Base-by-base conservation (phyloP, 1,140 invertebrate genomes). In the Apolygus lucorum region DNA sequence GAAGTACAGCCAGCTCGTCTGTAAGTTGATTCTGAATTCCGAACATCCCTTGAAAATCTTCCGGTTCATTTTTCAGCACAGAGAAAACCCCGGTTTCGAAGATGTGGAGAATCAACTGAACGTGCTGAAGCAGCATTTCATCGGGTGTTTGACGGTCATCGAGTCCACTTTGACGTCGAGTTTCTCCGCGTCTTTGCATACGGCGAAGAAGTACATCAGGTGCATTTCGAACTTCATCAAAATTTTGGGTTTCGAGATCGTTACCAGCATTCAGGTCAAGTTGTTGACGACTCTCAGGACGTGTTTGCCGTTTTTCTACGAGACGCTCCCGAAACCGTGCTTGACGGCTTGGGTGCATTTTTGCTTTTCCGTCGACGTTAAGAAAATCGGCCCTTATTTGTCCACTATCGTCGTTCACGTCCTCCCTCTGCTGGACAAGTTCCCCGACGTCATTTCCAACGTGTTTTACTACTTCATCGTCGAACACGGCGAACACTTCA, bases 321-420 rank as follows among this genome's bases (percentile, higher is more conserved):
- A 66, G 2, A 21, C n/a, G n/a, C 26, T 29, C 14, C 64, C 64
- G 1, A 29, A 66, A 21, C 28, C 11, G 1, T 66, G 64, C 29
- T 24, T 66, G 27, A 29, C n/a, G n/a, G 29, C 28, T 42, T 66
- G 64, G 64, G 27, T 66, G 28, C 22, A 69, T 69, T 71, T 68
- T 74, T 73, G 68, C 80, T 81, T 72, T 73, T 92, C 89, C 73
- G 86, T 95, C 42, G 87, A 92, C 70, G 81, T 88, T 0, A 82
- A 86, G 68, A 85, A 86, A 11, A 77, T 96, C 27, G 90, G 90
- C 0, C 86, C 89, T 0, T 80, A 95, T 70, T 77, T 96, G 70
- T 87, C 90, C 24, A 90, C 90, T 68, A 89, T 97, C 71, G 87
- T 91, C 62, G 88, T 92, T 11, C 91, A 90, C 0, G 78, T 97